These are phyloP conservation scores for Papio anubis DNA, from an alignment of 2,113 vertebrate species.

Conservation along the genomic window DNA sequence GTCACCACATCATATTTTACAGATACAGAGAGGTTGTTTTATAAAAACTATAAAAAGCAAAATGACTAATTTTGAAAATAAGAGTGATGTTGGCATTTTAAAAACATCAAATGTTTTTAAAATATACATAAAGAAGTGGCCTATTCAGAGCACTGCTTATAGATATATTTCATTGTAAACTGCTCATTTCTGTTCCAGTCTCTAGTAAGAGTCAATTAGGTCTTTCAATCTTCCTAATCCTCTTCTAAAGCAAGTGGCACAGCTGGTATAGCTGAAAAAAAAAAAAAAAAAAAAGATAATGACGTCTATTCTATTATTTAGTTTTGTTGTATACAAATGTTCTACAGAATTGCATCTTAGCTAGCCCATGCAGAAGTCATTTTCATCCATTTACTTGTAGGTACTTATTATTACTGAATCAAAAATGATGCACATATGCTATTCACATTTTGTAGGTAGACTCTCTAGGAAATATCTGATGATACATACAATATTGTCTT, in stretches of 20 bases:
- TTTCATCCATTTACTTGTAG: background rate
- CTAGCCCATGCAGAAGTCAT: background rate
- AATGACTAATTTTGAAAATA: background rate
- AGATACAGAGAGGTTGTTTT: background rate
- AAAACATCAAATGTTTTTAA: background rate
- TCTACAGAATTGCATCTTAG: background rate
- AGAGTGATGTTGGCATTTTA: background rate
- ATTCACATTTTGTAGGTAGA: background rate
- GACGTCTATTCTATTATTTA: constrained; percentile 31
- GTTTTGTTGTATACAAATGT: background rate
- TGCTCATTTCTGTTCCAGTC: background rate
- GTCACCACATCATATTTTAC: background rate
- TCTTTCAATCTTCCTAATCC: constrained; percentile 7
- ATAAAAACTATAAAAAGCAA: background rate
- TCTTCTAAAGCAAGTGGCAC: background rate
- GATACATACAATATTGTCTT: background rate
- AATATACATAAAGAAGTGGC: background rate
- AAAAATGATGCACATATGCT: background rate
- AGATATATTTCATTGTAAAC: constrained; percentile 24
- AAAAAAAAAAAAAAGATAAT: background rate
- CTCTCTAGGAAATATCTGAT: background rate
- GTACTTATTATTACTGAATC: background rate
- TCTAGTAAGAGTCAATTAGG: background rate
- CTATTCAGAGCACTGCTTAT: background rate
- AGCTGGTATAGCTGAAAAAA: background rate